These are phyloP conservation scores for Acronicta psi DNA, from an alignment of 2,888 invertebrate genomes.

Conservation along the genomic window DNA sequence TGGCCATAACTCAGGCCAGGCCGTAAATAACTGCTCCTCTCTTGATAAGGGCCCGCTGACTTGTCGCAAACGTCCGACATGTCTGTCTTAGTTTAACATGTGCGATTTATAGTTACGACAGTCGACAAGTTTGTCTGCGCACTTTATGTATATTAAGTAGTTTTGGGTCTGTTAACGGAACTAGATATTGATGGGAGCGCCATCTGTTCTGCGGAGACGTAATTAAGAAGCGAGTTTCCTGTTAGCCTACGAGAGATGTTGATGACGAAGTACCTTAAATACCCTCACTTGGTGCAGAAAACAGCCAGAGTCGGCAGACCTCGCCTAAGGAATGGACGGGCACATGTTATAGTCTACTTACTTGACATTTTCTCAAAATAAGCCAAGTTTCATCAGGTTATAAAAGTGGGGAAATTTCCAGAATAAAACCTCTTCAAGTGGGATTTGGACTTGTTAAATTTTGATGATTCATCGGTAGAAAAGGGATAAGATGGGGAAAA, in stretches of 20 bases:
- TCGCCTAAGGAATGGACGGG: too few relatives aligned
- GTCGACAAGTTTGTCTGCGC: slow-evolving; percentile 48
- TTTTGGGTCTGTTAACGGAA: slow-evolving; percentile 56
- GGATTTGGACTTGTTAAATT: too few relatives aligned
- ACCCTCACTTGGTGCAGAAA: background rate
- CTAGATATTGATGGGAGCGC: slow-evolving; percentile 55
- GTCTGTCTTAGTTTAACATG: slow-evolving; percentile 86
- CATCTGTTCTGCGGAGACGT: slow-evolving; percentile 53
- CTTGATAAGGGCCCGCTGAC: slow-evolving; percentile 87
- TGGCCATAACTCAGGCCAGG: slow-evolving; percentile 86
- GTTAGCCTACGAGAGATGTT: slow-evolving; percentile 46
- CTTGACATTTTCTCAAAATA: too few relatives aligned
- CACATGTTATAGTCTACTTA: too few relatives aligned
- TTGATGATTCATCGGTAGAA: too few relatives aligned
- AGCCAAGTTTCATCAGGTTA: too few relatives aligned
- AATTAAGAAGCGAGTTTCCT: slow-evolving; percentile 50
- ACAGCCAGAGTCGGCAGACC: too few relatives aligned
- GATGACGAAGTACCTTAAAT: slow-evolving; percentile 30
- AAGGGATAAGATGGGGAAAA: too few relatives aligned
- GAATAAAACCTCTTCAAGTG: too few relatives aligned
- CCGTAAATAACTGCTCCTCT: slow-evolving; percentile 83
- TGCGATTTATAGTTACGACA: slow-evolving; percentile 76
- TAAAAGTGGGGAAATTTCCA: too few relatives aligned
- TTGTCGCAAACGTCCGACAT: slow-evolving; percentile 81
- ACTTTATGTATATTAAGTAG: slow-evolving; percentile 60